These are phyloP conservation scores for Chloromyia formosa DNA, from an alignment of 2,888 invertebrate species.

Conservation along the genomic window DNA sequence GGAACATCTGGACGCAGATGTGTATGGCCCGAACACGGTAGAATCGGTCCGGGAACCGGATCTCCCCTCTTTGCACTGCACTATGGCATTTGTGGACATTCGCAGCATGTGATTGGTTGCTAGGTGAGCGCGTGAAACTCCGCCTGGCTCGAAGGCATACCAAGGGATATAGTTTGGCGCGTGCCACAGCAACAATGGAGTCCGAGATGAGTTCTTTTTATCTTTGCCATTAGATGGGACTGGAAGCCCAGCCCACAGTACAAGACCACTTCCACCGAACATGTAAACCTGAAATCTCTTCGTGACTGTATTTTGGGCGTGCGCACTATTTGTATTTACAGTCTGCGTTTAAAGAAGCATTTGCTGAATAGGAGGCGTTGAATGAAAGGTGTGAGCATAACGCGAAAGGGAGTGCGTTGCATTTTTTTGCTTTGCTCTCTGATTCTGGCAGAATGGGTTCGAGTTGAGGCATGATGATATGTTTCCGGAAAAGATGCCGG, in stretches of 20 bases:
- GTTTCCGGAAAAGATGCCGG: no score
- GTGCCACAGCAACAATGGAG: conserved; percentile 40
- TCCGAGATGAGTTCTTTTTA: conserved; percentile 7
- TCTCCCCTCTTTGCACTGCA: conserved; percentile 34
- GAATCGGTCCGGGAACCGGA: conserved; percentile 33
- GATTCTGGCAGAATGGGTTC: no score
- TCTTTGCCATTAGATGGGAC: background rate
- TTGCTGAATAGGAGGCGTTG: conserved; percentile 14
- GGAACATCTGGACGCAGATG: conserved; percentile 35
- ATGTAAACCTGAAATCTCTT: background rate
- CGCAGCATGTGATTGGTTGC: conserved; percentile 32
- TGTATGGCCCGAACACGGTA: background rate
- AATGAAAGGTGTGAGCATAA: no score
- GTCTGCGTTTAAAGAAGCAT: background rate
- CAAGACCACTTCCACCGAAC: background rate
- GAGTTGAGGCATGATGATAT: no score
- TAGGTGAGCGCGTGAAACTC: conserved; percentile 4
- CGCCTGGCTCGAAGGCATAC: background rate
- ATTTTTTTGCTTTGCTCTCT: no score
- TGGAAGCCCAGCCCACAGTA: background rate
- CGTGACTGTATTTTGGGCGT: background rate
- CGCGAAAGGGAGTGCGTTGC: no score
- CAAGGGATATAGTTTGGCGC: background rate
- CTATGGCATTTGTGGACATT: background rate
- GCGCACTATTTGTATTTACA: background rate